These are phyloP conservation scores for Druceiella hillmani DNA, from an alignment of 2,888 invertebrate genomes.

Conservation along the genomic window DNA sequence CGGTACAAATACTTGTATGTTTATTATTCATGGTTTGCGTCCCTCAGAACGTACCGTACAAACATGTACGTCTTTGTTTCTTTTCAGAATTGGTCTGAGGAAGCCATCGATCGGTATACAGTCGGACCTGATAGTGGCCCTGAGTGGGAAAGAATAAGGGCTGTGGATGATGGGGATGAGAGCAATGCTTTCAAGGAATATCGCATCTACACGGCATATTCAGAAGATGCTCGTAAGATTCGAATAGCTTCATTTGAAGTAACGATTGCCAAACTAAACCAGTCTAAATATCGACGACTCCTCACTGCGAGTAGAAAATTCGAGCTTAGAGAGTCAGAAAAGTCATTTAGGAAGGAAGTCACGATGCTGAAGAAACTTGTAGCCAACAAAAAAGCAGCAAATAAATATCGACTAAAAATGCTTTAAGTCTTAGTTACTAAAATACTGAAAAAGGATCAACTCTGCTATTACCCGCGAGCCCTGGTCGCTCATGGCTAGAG, in stretches of 20 bases:
- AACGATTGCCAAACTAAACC: conserved; percentile 11
- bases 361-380: conserved; percentile 6
- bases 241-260: conserved; percentile 11
- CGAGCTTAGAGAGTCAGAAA: conserved; percentile 11
- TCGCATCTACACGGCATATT: conserved; percentile 11
- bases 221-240: conserved; percentile 11
- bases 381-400: conserved; percentile 9
- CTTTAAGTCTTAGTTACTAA: conserved; percentile 10
- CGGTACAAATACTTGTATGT: no score
- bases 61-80: no score
- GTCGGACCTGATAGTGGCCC: conserved; percentile 11
- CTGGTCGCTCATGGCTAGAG: no score
- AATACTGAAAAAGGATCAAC: conserved; percentile 5
- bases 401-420: conserved; percentile 8
- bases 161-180: conserved; percentile 8
- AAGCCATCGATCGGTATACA: conserved; percentile 10
- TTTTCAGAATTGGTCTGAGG: conserved; percentile 10
- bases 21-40: no score
- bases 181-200: conserved; percentile 10
- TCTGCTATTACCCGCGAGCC: no score
- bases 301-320: conserved; percentile 11
- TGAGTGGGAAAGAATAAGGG: no score
- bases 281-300: conserved; percentile 11
- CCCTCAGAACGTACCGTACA: no score
- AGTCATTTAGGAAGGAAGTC: conserved; percentile 10